These are phyloP conservation scores for Bergia sp. DNA, from an alignment of 92 coral and sea anemone species.

Conservation along the genomic window DNA sequence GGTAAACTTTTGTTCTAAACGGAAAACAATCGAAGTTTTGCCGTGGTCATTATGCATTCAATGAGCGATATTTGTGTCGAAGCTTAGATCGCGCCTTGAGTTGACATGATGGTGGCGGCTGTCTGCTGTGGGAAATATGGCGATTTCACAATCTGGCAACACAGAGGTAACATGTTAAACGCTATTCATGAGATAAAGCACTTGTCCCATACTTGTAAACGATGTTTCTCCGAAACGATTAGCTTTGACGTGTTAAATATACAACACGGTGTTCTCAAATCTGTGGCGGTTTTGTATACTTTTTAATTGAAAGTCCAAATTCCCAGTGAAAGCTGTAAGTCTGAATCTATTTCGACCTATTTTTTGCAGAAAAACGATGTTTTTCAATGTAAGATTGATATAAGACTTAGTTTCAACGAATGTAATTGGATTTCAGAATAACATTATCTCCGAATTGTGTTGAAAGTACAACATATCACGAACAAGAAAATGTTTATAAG, in stretches of 20 bases:
- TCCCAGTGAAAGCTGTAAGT: neutral
- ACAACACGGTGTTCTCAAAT: neutral
- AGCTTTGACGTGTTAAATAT: neutral
- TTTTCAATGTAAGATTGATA: neutral
- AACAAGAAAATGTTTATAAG: neutral
- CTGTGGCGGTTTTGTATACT: neutral
- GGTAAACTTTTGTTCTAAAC: constrained; percentile 22
- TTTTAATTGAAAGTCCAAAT: neutral
- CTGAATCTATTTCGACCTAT: neutral
- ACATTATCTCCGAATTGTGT: neutral
- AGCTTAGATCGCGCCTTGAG: neutral
- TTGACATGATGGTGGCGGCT: constrained; percentile 41
- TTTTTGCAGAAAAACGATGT: neutral
- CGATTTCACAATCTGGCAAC: constrained; percentile 33
- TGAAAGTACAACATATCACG: neutral
- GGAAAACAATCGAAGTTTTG: constrained; percentile 21
- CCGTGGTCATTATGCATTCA: constrained; percentile 22
- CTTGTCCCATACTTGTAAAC: neutral
- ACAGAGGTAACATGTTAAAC: constrained; percentile 13
- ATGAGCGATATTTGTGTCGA: neutral
- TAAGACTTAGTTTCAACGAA: neutral
- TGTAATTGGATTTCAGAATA: neutral
- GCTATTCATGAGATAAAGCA: neutral
- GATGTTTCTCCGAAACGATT: neutral
- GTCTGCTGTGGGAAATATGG: constrained; percentile 32